Evolutionary conservation across 2,888 invertebrate species (phyloP), one percentile per base, ranked within the genome.

Genomic region (Eupithecia inturbata): DNA sequence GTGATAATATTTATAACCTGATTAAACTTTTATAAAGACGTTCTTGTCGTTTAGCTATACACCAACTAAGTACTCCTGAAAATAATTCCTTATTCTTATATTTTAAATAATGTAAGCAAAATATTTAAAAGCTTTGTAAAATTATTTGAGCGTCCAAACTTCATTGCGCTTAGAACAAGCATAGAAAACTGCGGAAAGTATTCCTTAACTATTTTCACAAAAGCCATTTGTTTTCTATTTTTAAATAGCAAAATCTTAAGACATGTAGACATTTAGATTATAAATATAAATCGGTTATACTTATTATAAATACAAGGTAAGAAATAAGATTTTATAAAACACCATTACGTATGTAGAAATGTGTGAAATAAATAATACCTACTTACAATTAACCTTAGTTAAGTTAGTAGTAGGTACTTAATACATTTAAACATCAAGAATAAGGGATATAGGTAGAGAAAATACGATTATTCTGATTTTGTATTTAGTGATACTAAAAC

Each of bases 121-220:
- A 22, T 22, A 33, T 64, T 64, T 33, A 22, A 33, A 62, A 31
- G 6, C 10, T 33, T 33, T 36, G n/a, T 64, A 36, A 64, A 57
- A 64, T 26, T 36, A 68, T 12, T 75, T 73, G 71, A 77, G 75
- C 75, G 39, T 67, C 49, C 41, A n/a, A 69, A 70, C 4, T 72
- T 75, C 10, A 74, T 78, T 78, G 76, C 74, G 78, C 71, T 64
- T 60, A 71, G 26, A 62, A 69, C 12, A 70, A 64, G 70, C 63
- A 16, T 22, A 26, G 14, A 66, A 66, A 62, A 28, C 31, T 57
- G 10, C 28, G 16, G 3, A 28, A 31, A 3, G 0, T 31, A 31
- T 31, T 19, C 31, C 57, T 53, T 39, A 26, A 6, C 16, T 67
- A 41, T 26, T 53, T 66, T 14, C 66, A 39, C 66, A 39, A 68